These are phyloP conservation scores for Triplophysa dalaica DNA, from an alignment of 2,113 vertebrate species.

Conservation along the genomic window DNA sequence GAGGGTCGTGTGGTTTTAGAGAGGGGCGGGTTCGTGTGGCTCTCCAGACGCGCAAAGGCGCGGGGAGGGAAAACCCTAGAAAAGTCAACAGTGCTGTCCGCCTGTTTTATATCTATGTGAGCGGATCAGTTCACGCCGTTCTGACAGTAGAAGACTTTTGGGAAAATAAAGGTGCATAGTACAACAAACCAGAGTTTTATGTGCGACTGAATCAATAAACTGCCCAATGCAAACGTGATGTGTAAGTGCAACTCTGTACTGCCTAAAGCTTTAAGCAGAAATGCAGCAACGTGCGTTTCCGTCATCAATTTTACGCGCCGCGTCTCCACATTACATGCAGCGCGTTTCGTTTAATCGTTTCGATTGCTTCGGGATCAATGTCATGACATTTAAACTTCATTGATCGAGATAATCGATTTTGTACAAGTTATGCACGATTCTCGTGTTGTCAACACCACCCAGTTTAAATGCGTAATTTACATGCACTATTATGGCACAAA, in stretches of 20 bases:
- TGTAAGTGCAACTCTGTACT: background rate
- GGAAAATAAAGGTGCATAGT: too few species aligned
- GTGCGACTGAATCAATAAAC: background rate
- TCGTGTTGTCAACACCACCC: background rate
- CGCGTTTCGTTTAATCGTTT: too few species aligned
- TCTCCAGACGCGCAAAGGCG: constrained; percentile 24
- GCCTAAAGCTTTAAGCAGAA: background rate
- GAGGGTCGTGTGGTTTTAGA: background rate
- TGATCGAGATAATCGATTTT: background rate
- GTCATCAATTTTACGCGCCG: background rate
- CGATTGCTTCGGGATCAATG: too few species aligned
- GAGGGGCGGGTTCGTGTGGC: background rate
- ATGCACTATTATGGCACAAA: background rate
- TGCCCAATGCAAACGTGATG: background rate
- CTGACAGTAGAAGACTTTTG: background rate
- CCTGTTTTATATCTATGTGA: constrained; percentile 43
- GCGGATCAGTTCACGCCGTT: background rate
- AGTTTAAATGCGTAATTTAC: background rate
- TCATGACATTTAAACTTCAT: too few species aligned
- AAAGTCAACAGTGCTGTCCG: constrained; percentile 8
- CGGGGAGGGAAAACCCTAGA: constrained; percentile 61
- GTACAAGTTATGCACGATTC: background rate
- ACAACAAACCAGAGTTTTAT: too few species aligned
- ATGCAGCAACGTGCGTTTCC: background rate
- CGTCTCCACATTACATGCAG: background rate